Conservation (phyloP, 2,113 vertebrate species). For the Orthochromis indermauri region DNA sequence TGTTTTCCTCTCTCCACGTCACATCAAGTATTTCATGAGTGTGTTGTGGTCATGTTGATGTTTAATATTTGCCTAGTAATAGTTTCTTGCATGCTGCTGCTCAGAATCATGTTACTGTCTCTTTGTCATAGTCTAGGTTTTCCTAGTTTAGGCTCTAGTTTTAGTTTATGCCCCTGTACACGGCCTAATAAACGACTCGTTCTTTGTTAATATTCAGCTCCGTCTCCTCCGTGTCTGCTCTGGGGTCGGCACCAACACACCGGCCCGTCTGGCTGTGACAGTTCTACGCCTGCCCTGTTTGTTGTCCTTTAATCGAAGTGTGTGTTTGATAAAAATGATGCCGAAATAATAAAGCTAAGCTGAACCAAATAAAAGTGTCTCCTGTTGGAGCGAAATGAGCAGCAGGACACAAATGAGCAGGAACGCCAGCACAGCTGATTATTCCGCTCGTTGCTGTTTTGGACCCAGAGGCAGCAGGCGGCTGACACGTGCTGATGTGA, state of each 20-base stretch:
- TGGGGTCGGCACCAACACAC: neutral
- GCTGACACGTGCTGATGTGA: neutral
- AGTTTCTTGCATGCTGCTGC: neutral
- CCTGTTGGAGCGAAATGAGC: neutral
- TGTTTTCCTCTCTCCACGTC: neutral
- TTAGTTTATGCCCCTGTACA: neutral
- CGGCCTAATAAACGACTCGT: neutral
- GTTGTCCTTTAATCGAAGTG: neutral
- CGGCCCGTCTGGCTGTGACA: rapidly evolving
- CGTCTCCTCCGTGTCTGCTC: neutral
- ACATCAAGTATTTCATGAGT: neutral
- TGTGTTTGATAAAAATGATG: neutral
- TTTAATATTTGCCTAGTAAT: neutral
- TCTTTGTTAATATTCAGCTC: neutral
- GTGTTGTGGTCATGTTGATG: neutral
- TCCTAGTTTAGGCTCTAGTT: neutral
- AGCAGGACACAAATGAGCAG: neutral
- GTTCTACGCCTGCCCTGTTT: neutral
- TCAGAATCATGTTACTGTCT: neutral
- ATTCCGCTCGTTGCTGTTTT: neutral
- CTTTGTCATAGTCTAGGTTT: neutral
- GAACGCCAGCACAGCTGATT: neutral
- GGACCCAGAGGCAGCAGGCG: neutral
- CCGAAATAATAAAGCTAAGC: neutral
- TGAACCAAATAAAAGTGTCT: neutral